Conservation (phyloP, 2,888 invertebrate species). For the Drosophila siamana region DNA sequence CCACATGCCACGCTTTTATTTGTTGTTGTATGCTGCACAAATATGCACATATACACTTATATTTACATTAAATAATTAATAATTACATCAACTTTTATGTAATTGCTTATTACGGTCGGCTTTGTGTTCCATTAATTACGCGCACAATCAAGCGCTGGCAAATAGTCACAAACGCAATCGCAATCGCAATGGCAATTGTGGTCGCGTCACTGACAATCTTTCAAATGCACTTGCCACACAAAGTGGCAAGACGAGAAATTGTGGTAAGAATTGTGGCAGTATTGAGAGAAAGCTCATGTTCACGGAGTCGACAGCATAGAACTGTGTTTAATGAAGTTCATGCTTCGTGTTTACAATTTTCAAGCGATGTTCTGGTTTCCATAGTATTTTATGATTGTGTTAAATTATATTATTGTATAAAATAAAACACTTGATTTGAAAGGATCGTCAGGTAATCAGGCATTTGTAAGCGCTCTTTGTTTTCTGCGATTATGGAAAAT, state of each 20-base stretch:
- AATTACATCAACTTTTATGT: conserved; percentile 78
- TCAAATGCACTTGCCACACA: conserved; percentile 15
- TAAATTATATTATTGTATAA: too few relatives aligned
- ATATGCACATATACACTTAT: conserved; percentile 15
- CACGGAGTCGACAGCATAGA: background rate
- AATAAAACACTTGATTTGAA: too few relatives aligned
- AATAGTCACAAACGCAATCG: conserved; percentile 14
- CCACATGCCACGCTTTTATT: conserved; percentile 42
- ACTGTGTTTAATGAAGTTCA: too few relatives aligned
- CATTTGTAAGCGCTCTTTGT: too few relatives aligned
- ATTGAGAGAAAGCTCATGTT: background rate
- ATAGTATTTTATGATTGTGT: too few relatives aligned
- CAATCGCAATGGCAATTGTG: conserved; percentile 7
- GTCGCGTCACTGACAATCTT: conserved; percentile 1
- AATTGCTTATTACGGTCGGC: conserved; percentile 73
- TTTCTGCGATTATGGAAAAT: too few relatives aligned
- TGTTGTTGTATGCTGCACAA: conserved; percentile 8
- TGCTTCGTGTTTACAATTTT: too few relatives aligned
- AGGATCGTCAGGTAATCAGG: too few relatives aligned
- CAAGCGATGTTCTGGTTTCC: too few relatives aligned
- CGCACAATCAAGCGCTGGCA: conserved; percentile 3
- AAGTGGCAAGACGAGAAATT: background rate
- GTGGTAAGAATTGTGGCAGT: background rate
- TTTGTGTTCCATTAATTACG: conserved; percentile 54
- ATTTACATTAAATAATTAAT: conserved; percentile 76